A percentile compares a stretch with the other conserved stretches of the same genome.
Evolutionary conservation across 2,888 invertebrate genomes (phyloP).

Genomic region (Leptura quadrifasciata): DNA sequence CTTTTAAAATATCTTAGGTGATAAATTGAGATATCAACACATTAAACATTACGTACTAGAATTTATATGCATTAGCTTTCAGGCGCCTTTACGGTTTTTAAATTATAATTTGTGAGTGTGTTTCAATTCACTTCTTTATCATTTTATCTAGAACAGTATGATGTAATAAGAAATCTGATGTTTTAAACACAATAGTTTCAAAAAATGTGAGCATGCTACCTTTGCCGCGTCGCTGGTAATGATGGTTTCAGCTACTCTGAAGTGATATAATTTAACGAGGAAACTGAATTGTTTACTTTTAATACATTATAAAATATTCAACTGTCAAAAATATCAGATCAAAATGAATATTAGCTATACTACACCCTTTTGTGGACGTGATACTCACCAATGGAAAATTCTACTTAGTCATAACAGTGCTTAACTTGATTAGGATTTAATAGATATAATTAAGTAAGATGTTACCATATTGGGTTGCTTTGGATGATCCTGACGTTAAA

Average conservation of each 20-base stretch:
- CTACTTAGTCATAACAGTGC: conserved; percentile 54
- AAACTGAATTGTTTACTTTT: conserved; percentile 11
- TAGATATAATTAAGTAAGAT: conserved; percentile 55
- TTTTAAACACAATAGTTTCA: not conserved
- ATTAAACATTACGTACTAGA: not conserved
- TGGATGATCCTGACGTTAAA: conserved; percentile 39
- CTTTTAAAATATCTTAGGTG: not conserved
- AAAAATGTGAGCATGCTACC: not conserved
- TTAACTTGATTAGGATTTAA: conserved; percentile 54
- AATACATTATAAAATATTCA: not conserved
- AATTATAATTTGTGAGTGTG: not conserved
- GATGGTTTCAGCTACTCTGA: no score
- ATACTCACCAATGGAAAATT: conserved; percentile 42
- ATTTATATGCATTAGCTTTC: not conserved
- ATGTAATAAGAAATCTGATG: no score
- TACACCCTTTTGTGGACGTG: conserved; percentile 1
- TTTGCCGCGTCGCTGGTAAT: no score
- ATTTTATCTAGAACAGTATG: no score
- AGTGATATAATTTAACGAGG: not conserved
- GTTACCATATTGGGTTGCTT: conserved; percentile 45
- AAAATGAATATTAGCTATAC: conserved; percentile 6
- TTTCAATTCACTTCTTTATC: no score
- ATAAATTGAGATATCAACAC: not conserved
- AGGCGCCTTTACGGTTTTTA: not conserved
- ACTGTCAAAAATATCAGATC: conserved; percentile 17